Evolutionary conservation across 2,888 invertebrate species (phyloP).

Genomic region (Minunthozetes semirufus): DNA sequence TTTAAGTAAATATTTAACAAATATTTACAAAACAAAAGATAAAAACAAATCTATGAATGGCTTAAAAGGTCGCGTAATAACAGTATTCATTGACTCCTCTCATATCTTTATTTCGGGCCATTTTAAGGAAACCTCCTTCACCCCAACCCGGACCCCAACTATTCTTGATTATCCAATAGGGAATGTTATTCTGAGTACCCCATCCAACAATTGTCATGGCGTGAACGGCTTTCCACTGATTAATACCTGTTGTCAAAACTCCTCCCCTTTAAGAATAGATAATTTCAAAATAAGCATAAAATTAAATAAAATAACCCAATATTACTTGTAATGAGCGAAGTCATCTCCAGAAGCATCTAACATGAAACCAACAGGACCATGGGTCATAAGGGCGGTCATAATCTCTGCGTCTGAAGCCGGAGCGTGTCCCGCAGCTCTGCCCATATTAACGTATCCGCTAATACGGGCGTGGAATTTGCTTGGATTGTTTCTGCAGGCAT

Average conservation of each 20-base stretch:
- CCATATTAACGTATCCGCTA: not conserved
- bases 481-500: not conserved
- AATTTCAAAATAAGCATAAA: too few relatives aligned
- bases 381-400: not conserved
- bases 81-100: not conserved
- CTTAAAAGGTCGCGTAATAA: too few relatives aligned
- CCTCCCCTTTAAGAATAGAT: not conserved
- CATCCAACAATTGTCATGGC: not conserved
- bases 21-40: too few relatives aligned
- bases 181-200: not conserved
- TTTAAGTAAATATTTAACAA: too few relatives aligned
- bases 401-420: not conserved
- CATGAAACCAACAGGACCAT: not conserved
- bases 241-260: not conserved
- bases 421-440: not conserved
- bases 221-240: not conserved
- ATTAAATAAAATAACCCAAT: too few relatives aligned
- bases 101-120: not conserved
- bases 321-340: not conserved
- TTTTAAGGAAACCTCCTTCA: not conserved
- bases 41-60: too few relatives aligned
- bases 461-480: not conserved
- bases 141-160: slow-evolving; percentile 3
- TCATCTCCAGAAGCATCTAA: not conserved
- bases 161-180: not conserved